Conservation (phyloP, 2,888 invertebrate genomes). For the Platynereis dumerilii region DNA sequence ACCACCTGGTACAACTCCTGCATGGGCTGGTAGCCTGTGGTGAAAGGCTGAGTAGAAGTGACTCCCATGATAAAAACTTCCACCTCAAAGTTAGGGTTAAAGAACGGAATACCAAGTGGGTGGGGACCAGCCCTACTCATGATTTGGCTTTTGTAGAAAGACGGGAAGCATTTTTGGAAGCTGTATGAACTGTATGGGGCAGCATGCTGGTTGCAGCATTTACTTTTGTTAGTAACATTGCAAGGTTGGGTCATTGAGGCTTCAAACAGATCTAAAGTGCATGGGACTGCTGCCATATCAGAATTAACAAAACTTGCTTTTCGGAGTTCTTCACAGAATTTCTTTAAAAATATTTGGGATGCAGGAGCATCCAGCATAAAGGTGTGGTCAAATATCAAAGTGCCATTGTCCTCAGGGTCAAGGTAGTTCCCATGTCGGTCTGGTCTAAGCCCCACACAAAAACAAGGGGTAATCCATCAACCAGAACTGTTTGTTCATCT, state of each 20-base stretch:
- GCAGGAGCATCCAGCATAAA: conserved; percentile 81
- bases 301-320: neutral
- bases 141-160: neutral
- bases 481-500: no score
- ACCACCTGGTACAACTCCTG: conserved; percentile 75
- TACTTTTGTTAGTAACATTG: neutral
- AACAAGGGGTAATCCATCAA: neutral
- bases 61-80: conserved; percentile 3
- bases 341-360: conserved; percentile 83
- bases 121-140: neutral
- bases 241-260: neutral
- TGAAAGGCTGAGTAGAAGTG: conserved; percentile 68
- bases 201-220: neutral
- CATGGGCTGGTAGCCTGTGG: conserved; percentile 74
- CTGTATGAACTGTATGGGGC: neutral
- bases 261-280: neutral
- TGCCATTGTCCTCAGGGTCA: conserved; percentile 80
- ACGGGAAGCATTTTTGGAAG: conserved; percentile 2
- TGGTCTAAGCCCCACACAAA: conserved; percentile 81
- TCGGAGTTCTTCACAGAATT: conserved; percentile 73
- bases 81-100: neutral
- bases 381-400: conserved; percentile 75
- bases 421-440: conserved; percentile 83
- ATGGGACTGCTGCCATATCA: neutral
- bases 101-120: neutral